These are phyloP conservation scores for Zaprionus vittiger DNA, from an alignment of 1,140 invertebrate species.

Conservation along the genomic window DNA sequence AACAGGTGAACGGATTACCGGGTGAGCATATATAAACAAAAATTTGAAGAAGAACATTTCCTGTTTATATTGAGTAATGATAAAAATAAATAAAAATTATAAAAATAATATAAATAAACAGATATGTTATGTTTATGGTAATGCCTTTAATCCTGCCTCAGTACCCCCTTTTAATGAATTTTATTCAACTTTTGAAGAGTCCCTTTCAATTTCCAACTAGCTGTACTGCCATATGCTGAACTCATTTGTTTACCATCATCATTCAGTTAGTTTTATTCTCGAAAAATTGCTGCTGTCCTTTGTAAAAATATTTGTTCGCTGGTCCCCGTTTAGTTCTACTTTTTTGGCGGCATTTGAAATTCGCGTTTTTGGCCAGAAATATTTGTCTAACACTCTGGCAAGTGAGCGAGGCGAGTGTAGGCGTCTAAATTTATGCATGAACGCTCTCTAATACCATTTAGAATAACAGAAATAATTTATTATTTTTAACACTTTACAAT, in stretches of 20 bases:
- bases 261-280: background rate
- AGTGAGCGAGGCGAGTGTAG: background rate
- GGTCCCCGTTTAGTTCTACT: background rate
- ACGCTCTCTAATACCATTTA: slow-evolving; percentile 80
- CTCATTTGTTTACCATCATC: slow-evolving; percentile 2
- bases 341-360: slow-evolving; percentile 8
- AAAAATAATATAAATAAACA: too few species aligned
- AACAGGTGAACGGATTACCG: background rate
- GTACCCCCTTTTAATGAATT: too few species aligned
- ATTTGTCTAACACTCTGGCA: slow-evolving; percentile 59
- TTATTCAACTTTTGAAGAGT: too few species aligned
- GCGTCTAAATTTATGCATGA: slow-evolving; percentile 76
- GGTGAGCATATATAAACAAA: too few species aligned
- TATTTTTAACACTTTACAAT: slow-evolving; percentile 83
- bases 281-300: background rate
- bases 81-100: too few species aligned
- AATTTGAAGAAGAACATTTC: too few species aligned
- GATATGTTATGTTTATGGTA: too few species aligned
- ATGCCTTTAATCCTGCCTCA: too few species aligned
- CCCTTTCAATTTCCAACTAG: too few species aligned
- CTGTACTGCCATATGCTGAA: background rate
- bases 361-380: slow-evolving; percentile 32
- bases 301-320: background rate
- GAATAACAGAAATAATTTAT: slow-evolving; percentile 82
- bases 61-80: too few species aligned